Percentiles rank a stretch among this genome's conserved stretches.
These are phyloP conservation scores for Porites divaricata DNA, from an alignment of 92 coral and sea anemone genomes.

Conservation along the genomic window DNA sequence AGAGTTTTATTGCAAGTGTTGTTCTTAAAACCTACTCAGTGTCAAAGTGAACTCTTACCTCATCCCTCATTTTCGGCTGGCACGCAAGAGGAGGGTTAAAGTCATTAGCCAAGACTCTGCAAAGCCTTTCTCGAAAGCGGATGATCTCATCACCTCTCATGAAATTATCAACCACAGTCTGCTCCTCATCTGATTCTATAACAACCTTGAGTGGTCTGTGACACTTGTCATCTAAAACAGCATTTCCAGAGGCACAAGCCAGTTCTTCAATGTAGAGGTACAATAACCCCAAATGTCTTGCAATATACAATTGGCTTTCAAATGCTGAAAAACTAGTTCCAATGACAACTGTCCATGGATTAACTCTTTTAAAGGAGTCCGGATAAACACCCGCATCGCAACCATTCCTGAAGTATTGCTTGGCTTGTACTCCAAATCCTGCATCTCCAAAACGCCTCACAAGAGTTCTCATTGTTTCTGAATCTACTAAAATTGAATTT, in stretches of 20 bases:
- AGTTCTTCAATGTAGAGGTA: slow-evolving; percentile 50
- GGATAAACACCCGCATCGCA: slow-evolving; percentile 72
- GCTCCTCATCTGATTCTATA: slow-evolving; percentile 41
- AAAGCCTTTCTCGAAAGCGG: slow-evolving; percentile 47
- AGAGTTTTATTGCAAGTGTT: too few species aligned
- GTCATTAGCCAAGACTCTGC: slow-evolving; percentile 53
- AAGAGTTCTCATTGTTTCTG: slow-evolving; percentile 63
- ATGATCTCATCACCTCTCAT: slow-evolving; percentile 20
- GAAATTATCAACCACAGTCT: background rate
- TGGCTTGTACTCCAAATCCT: slow-evolving; percentile 62
- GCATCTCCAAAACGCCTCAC: slow-evolving; percentile 70
- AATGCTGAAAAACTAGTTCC: slow-evolving; percentile 65
- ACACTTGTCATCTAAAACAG: slow-evolving; percentile 62
- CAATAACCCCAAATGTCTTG: slow-evolving; percentile 65
- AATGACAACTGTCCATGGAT: slow-evolving; percentile 69
- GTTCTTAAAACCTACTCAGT: too few species aligned
- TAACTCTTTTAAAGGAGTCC: slow-evolving; percentile 27
- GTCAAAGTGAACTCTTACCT: slow-evolving; percentile 51
- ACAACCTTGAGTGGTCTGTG: slow-evolving; percentile 58
- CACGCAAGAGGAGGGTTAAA: slow-evolving; percentile 80
- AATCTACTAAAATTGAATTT: slow-evolving; percentile 57
- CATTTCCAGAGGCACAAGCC: slow-evolving; percentile 28
- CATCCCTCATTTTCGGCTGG: slow-evolving; percentile 42
- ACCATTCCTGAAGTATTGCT: slow-evolving; percentile 63
- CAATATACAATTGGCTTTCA: slow-evolving; percentile 78